Percentiles rank a stretch among this genome's conserved stretches.
These are phyloP conservation scores for Antheraea assamensis DNA, from an alignment of 2,888 invertebrate species.

Conservation along the genomic window DNA sequence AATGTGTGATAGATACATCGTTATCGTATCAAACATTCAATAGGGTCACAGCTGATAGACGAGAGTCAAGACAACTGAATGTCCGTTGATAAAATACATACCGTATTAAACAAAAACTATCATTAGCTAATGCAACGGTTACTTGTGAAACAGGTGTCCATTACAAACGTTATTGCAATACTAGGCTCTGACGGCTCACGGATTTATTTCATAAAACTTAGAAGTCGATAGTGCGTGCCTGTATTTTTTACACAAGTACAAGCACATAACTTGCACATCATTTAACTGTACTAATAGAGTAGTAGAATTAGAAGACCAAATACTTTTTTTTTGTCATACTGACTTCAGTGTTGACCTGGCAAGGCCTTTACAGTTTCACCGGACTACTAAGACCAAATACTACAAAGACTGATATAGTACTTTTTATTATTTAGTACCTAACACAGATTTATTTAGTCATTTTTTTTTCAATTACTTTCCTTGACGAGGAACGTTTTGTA, in stretches of 20 bases:
- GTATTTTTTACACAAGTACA: background rate
- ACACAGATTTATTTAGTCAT: too few species aligned
- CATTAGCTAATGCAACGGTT: conserved; percentile 22
- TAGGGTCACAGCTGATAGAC: conserved; percentile 58
- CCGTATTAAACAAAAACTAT: conserved; percentile 20
- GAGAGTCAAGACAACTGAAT: conserved; percentile 52
- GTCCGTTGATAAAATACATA: conserved; percentile 40
- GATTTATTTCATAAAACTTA: background rate
- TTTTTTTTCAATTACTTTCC: too few species aligned
- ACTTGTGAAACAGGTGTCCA: conserved; percentile 14
- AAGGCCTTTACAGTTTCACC: too few species aligned
- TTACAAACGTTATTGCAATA: conserved; percentile 11
- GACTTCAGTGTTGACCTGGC: too few species aligned
- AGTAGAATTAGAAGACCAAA: background rate
- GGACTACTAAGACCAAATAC: background rate
- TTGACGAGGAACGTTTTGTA: background rate
- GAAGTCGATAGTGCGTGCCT: background rate
- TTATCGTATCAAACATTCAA: conserved; percentile 45
- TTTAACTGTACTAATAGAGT: background rate
- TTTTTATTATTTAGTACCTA: too few species aligned
- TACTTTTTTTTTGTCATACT: too few species aligned
- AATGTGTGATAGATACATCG: conserved; percentile 24
- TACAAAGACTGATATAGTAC: background rate
- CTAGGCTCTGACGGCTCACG: background rate
- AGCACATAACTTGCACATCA: background rate